phyloP scores from a whole-genome alignment of 1,140 invertebrate genomes.

The Cydia strobilella region DNA sequence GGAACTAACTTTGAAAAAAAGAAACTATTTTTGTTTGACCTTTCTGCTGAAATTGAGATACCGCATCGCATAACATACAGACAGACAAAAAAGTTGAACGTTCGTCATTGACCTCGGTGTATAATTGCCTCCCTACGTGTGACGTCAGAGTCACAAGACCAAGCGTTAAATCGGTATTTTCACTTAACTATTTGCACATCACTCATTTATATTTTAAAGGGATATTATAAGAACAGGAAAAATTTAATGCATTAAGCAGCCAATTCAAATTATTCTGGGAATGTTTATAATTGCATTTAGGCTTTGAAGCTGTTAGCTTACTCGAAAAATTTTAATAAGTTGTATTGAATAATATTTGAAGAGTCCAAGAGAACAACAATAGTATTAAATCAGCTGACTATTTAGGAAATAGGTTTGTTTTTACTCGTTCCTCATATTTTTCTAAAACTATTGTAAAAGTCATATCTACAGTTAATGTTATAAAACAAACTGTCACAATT shows the following conservation, averaged over 20 bases:
- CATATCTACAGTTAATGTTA: background rate
- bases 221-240: background rate
- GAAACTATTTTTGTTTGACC: background rate
- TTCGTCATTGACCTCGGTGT: background rate
- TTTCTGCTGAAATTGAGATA: background rate
- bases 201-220: background rate
- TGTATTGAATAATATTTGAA: too few species aligned
- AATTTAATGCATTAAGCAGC: too few species aligned
- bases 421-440: too few species aligned
- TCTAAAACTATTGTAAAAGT: background rate
- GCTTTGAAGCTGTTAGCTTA: too few species aligned
- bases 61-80: background rate
- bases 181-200: background rate
- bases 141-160: conserved; percentile 14
- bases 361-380: too few species aligned
- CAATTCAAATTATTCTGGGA: too few species aligned
- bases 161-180: conserved; percentile 3
- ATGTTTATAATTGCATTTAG: too few species aligned
- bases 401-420: too few species aligned
- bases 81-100: conserved; percentile 13
- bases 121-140: background rate
- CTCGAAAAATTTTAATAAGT: too few species aligned
- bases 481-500: too few species aligned
- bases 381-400: too few species aligned
- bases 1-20: too few species aligned